Evolutionary conservation across 2,797 vertebrate species (phyloP).

Genomic region (Catharus ustulatus): DNA sequence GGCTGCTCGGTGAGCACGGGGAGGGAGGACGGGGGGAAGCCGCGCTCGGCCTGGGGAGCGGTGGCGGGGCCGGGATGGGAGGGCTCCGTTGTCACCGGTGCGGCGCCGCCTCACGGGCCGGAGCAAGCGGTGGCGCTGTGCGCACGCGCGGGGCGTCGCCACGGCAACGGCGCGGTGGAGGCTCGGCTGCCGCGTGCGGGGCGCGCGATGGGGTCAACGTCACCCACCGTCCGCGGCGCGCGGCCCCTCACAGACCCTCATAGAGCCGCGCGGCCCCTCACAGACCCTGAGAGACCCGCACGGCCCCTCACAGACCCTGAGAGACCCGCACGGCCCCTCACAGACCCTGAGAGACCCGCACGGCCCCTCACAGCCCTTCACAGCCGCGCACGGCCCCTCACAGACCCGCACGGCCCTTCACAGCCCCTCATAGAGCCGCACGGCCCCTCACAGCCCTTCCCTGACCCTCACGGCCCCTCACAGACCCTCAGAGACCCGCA

Average conservation of each 20-base stretch:
- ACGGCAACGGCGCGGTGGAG: not conserved
- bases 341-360: too few species aligned
- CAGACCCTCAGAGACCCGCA: too few species aligned
- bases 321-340: too few species aligned
- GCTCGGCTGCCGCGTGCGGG: not conserved
- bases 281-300: too few species aligned
- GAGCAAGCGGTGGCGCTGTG: rapidly evolving
- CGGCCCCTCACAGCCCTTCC: too few species aligned
- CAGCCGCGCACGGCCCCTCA: not conserved
- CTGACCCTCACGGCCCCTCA: too few species aligned
- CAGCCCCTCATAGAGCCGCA: too few species aligned
- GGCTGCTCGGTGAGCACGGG: not conserved
- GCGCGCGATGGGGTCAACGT: not conserved
- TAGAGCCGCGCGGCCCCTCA: too few species aligned
- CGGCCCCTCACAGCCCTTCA: not conserved
- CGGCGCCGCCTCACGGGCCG: not conserved
- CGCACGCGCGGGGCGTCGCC: not conserved
- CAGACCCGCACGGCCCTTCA: not conserved
- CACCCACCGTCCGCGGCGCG: rapidly evolving
- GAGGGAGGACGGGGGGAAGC: not conserved
- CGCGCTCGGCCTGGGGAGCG: not conserved
- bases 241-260: too few species aligned
- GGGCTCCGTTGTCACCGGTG: too few species aligned
- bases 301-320: too few species aligned
- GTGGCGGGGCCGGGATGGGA: not conserved